These are phyloP conservation scores for Romanogobio albipinnatus DNA, from an alignment of 2,113 vertebrate genomes.

Conservation along the genomic window DNA sequence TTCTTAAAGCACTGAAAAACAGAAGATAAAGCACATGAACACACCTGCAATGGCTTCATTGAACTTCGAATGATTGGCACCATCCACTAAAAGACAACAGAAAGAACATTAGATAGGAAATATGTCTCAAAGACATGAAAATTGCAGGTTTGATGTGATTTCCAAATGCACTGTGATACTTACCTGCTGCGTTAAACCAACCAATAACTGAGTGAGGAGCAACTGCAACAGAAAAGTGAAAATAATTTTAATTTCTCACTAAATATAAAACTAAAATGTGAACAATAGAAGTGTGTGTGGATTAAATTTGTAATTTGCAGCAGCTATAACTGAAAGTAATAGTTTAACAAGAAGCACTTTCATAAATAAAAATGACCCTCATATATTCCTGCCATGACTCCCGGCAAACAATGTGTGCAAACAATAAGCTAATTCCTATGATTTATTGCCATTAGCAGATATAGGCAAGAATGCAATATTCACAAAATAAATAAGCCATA, in stretches of 20 bases:
- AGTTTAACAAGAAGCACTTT: conserved; percentile 7
- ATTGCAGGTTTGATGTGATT: conserved; percentile 2
- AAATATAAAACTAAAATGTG: conserved; percentile 5
- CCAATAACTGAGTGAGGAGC: conserved; percentile 86
- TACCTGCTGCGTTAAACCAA: conserved; percentile 91
- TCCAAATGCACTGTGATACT: conserved; percentile 29
- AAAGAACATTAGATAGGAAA: conserved; percentile 11
- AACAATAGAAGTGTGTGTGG: conserved; percentile 15
- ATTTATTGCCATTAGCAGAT: conserved; percentile 22
- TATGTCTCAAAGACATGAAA: conserved; percentile 16
- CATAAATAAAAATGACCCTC: conserved; percentile 24
- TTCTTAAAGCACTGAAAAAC: conserved; percentile 7
- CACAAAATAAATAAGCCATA: background rate
- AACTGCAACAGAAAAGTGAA: conserved; percentile 70
- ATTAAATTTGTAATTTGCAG: background rate
- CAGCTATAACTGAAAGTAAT: background rate
- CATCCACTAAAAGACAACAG: conserved; percentile 83
- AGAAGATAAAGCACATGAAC: conserved; percentile 30
- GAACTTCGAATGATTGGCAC: conserved; percentile 91
- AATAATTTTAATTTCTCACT: conserved; percentile 4
- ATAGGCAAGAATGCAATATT: conserved; percentile 11
- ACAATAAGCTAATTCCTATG: conserved; percentile 8
- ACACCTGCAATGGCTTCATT: conserved; percentile 91
- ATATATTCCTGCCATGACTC: conserved; percentile 13
- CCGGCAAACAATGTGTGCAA: background rate